These are phyloP conservation scores for Melieria crassipennis DNA, from an alignment of 2,888 invertebrate genomes.

Conservation along the genomic window DNA sequence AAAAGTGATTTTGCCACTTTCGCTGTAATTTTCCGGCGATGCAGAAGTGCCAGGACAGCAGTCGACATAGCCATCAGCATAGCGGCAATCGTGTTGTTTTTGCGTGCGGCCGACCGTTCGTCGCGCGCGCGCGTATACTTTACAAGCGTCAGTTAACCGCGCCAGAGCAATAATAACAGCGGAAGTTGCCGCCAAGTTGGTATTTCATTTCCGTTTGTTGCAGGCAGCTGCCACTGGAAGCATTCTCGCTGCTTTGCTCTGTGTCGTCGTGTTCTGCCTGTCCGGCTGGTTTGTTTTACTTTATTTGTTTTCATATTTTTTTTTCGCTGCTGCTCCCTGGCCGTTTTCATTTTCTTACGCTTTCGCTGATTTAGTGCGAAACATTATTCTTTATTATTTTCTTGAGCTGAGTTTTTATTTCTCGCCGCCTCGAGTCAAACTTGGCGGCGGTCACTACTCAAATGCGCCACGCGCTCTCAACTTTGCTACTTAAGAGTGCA, in stretches of 20 bases:
- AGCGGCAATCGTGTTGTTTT: neutral
- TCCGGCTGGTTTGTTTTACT: no score
- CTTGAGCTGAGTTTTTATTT: slow-evolving; percentile 23
- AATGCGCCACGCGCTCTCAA: no score
- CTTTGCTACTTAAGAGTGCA: no score
- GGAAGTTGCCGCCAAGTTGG: neutral
- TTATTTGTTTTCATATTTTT: no score
- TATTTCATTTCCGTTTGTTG: slow-evolving; percentile 25
- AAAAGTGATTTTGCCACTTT: slow-evolving; percentile 20
- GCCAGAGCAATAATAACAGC: neutral
- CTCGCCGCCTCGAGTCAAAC: slow-evolving; percentile 3
- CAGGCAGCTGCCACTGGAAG: neutral
- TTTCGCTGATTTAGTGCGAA: slow-evolving; percentile 18
- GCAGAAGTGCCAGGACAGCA: neutral
- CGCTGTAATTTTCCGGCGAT: neutral
- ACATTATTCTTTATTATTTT: slow-evolving; percentile 32
- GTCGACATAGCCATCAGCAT: neutral
- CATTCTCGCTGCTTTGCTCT: no score
- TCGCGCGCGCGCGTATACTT: neutral
- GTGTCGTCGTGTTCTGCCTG: neutral
- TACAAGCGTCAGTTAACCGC: neutral
- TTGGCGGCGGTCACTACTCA: no score
- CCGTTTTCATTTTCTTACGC: neutral
- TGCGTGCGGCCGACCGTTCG: neutral
- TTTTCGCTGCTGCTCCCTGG: neutral